Evolutionary conservation across 1,140 invertebrate genomes (phyloP).

Genomic region (Alviniconcha marisindica): DNA sequence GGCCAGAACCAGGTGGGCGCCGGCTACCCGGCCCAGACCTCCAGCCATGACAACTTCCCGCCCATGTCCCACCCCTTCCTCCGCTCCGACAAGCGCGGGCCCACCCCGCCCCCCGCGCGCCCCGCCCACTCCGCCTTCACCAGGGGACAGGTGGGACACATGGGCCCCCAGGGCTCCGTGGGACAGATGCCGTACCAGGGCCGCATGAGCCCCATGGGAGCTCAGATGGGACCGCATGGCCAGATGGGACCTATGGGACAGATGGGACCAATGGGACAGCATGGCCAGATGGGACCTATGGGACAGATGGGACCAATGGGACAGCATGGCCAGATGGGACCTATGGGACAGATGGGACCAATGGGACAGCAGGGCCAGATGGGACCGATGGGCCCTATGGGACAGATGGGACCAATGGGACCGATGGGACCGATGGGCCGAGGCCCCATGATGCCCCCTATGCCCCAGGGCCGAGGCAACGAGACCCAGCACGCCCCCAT

Average conservation of each 20-base stretch:
- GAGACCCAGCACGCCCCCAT: neutral
- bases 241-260: neutral
- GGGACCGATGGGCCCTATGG: slow-evolving; percentile 1
- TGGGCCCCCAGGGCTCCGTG: neutral
- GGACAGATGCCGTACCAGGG: too few relatives aligned
- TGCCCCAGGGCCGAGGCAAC: neutral
- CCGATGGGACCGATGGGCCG: slow-evolving; percentile 3
- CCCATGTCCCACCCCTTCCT: neutral
- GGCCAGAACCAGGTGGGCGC: neutral
- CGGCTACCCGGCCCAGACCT: neutral
- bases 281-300: neutral
- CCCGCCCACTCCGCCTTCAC: neutral
- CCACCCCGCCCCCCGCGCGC: neutral
- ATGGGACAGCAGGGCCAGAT: neutral
- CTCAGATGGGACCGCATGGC: neutral
- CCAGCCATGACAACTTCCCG: neutral
- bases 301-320: too few relatives aligned
- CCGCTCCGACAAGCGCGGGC: neutral
- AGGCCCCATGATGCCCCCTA: neutral
- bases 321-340: neutral
- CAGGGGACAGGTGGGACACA: neutral
- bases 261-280: neutral
- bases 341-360: slow-evolving; percentile 4
- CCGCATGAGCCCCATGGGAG: too few relatives aligned
- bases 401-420: slow-evolving; percentile 2